A percentile compares a stretch with the other conserved stretches of the same genome.
Evolutionary conservation across 2,888 invertebrate genomes (phyloP).

Genomic region (Pegoplata infirma): DNA sequence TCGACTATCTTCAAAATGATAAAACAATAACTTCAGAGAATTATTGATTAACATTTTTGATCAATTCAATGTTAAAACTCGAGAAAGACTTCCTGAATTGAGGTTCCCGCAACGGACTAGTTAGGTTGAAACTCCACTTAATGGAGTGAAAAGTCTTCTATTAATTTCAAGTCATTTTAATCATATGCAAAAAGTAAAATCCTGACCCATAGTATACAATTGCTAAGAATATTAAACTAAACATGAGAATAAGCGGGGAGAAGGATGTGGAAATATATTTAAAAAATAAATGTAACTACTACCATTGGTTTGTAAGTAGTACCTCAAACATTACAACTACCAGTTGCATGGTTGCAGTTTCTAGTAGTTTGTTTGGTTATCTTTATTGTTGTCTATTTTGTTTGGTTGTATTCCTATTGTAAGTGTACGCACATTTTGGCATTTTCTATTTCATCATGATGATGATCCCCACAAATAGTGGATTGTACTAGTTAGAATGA

Average conservation of each 20-base stretch:
- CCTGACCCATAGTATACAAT: background rate
- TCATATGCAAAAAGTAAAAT: no score
- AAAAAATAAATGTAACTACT: background rate
- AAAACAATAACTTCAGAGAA: no score
- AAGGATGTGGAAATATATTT: background rate
- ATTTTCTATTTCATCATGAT: conserved; percentile 35
- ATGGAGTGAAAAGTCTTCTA: no score
- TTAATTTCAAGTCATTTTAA: no score
- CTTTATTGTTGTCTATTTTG: background rate
- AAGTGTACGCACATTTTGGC: conserved; percentile 44
- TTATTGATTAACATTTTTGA: no score
- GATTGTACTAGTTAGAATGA: background rate
- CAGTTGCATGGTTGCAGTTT: background rate
- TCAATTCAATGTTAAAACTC: no score
- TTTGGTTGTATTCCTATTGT: background rate
- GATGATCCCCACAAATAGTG: conserved; percentile 16
- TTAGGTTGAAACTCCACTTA: no score
- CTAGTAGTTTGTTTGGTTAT: background rate
- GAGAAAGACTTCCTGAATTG: no score
- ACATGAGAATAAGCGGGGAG: background rate
- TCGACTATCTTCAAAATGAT: no score
- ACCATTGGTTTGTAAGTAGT: no score
- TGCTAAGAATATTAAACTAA: background rate
- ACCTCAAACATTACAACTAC: background rate
- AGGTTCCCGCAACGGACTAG: no score